These are phyloP conservation scores for Siderastrea radians DNA, from an alignment of 92 coral and sea anemone species.

Conservation along the genomic window DNA sequence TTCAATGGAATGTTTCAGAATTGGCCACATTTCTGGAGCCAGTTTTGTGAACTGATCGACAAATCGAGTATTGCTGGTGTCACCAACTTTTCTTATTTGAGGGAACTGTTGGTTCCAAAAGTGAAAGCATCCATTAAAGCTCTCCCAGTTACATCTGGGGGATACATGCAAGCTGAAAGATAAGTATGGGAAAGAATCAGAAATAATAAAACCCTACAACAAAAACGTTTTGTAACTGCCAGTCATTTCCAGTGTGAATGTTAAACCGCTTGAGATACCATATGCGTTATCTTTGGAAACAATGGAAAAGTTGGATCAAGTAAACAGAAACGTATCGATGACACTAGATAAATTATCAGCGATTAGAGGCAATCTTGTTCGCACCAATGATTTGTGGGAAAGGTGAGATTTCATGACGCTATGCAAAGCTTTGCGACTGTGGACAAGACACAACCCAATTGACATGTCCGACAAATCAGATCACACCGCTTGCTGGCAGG, in stretches of 20 bases:
- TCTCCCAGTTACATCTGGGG: no score
- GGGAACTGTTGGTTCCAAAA: constrained; percentile 41
- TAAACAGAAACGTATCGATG: constrained; percentile 45
- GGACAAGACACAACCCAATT: constrained; percentile 52
- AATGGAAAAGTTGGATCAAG: constrained; percentile 40
- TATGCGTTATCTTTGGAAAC: constrained; percentile 45
- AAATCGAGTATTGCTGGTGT: constrained; percentile 36
- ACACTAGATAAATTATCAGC: constrained; percentile 46
- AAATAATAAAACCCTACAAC: no score
- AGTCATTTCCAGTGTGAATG: constrained; percentile 16
- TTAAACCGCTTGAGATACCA: constrained; percentile 3
- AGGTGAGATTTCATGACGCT: constrained; percentile 34
- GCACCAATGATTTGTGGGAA: constrained; percentile 34
- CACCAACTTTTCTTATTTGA: constrained; percentile 50
- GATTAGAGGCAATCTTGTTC: constrained; percentile 48
- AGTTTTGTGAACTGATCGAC: constrained; percentile 43
- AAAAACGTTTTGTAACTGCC: constrained; percentile 11
- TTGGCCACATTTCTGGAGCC: constrained; percentile 54
- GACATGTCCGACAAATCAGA: neutral
- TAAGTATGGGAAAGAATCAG: no score
- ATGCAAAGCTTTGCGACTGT: constrained; percentile 40
- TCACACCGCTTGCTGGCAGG: neutral
- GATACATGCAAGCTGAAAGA: no score
- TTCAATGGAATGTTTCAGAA: constrained; percentile 51
- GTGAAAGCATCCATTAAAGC: constrained; percentile 41